These are phyloP conservation scores for Papilio polytes DNA, from an alignment of 1,140 invertebrate species.

Conservation along the genomic window DNA sequence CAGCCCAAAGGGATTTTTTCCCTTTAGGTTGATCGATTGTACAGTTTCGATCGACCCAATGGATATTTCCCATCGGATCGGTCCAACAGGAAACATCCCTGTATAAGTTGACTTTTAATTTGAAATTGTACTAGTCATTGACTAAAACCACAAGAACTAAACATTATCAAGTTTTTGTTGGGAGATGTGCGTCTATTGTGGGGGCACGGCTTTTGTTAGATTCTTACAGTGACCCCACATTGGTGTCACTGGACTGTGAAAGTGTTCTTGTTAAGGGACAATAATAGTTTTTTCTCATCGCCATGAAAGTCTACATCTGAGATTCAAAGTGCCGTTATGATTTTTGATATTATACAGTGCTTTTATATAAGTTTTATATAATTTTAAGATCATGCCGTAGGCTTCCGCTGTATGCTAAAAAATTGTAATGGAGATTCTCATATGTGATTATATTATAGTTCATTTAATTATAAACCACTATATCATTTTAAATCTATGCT, in stretches of 20 bases:
- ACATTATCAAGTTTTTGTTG: neutral
- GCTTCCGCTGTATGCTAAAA: slow-evolving; percentile 45
- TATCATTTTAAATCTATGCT: neutral
- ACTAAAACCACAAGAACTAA: too few relatives aligned
- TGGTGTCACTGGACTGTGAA: slow-evolving; percentile 1
- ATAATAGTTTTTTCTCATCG: slow-evolving; percentile 12
- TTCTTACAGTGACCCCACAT: neutral
- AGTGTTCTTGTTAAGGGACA: neutral
- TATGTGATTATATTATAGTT: slow-evolving; percentile 46
- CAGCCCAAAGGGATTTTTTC: too few relatives aligned
- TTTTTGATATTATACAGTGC: slow-evolving; percentile 44
- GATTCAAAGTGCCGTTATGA: slow-evolving; percentile 11
- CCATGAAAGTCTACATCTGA: slow-evolving; percentile 7
- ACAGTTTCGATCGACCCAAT: too few relatives aligned
- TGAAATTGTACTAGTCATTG: too few relatives aligned
- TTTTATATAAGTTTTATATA: neutral
- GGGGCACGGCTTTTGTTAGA: neutral
- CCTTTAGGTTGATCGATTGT: too few relatives aligned
- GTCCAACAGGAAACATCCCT: too few relatives aligned
- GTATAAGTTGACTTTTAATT: too few relatives aligned
- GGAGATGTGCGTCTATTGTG: neutral
- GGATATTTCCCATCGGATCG: too few relatives aligned
- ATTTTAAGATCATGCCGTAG: slow-evolving; percentile 48
- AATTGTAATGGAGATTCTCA: slow-evolving; percentile 50
- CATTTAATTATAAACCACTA: neutral